phyloP scores from a whole-genome alignment of 23 tunicate species.

The Styela clava region DNA sequence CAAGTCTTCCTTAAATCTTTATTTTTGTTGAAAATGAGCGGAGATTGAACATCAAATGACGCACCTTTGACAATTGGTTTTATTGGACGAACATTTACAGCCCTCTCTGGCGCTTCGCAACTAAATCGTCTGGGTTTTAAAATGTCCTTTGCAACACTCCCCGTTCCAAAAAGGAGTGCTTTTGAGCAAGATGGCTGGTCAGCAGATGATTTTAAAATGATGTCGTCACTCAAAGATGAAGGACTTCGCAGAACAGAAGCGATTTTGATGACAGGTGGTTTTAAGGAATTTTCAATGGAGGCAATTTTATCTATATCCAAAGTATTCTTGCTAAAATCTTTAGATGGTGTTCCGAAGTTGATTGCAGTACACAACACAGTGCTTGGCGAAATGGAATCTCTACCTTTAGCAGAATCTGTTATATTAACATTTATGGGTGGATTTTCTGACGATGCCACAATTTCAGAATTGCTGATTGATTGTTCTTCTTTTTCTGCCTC shows the following conservation, averaged over 20 bases:
- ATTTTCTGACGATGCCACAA: not conserved
- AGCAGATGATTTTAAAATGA: not conserved
- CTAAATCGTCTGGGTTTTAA: conserved; percentile 66
- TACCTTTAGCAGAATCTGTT: not conserved
- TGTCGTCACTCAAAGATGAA: not conserved
- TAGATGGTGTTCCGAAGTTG: conserved; percentile 29
- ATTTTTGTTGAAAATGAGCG: not conserved
- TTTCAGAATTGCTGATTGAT: not conserved
- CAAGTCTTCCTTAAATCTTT: not conserved
- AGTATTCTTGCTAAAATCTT: not conserved
- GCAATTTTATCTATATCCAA: not conserved
- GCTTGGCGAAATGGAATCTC: conserved; percentile 66
- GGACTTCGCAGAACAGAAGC: not conserved
- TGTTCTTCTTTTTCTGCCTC: not conserved
- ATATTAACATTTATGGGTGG: not conserved
- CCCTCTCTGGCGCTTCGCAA: conserved; percentile 66
- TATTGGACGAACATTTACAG: conserved; percentile 55
- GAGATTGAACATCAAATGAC: conserved; percentile 25
- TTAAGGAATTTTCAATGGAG: not conserved
- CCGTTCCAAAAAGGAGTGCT: not conserved
- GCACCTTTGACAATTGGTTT: conserved; percentile 52
- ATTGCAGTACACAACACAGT: conserved; percentile 72
- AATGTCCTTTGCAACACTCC: not conserved
- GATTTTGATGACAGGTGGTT: not conserved
- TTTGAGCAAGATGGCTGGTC: not conserved